These are phyloP conservation scores for Pantelozetes paolii DNA, from an alignment of 2,888 invertebrate species.

Conservation along the genomic window DNA sequence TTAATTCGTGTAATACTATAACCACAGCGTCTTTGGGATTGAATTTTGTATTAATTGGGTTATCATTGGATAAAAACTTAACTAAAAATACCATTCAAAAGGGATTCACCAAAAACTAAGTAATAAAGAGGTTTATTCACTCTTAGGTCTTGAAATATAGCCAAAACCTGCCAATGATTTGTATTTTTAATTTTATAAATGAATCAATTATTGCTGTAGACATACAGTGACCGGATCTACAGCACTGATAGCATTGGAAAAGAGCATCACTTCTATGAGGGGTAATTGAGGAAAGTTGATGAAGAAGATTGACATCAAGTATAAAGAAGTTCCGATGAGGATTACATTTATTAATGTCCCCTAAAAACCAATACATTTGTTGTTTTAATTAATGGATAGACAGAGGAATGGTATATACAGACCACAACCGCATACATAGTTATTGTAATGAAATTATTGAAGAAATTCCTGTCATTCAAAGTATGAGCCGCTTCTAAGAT, in stretches of 20 bases:
- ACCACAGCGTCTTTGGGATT: constrained; percentile 43
- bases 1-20: constrained; percentile 37
- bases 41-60: neutral
- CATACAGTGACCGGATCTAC: constrained; percentile 60
- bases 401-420: constrained; percentile 48
- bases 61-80: neutral
- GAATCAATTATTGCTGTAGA: no score
- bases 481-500: constrained; percentile 59
- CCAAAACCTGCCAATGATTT: constrained; percentile 53
- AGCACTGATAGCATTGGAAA: constrained; percentile 58
- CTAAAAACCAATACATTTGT: constrained; percentile 5
- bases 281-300: constrained; percentile 43
- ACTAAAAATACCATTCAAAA: constrained; percentile 56
- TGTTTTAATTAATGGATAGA: no score
- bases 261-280: constrained; percentile 52
- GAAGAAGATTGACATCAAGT: constrained; percentile 46
- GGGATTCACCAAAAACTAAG: constrained; percentile 60
- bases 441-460: constrained; percentile 58
- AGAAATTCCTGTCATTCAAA: constrained; percentile 58
- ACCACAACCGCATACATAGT: constrained; percentile 59
- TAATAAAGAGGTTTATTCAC: constrained; percentile 60
- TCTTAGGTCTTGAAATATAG: constrained; percentile 58
- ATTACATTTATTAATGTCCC: constrained; percentile 41
- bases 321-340: constrained; percentile 47
- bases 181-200: neutral